These are phyloP conservation scores for Acrobasis repandana DNA, from an alignment of 2,888 invertebrate species.

Conservation along the genomic window DNA sequence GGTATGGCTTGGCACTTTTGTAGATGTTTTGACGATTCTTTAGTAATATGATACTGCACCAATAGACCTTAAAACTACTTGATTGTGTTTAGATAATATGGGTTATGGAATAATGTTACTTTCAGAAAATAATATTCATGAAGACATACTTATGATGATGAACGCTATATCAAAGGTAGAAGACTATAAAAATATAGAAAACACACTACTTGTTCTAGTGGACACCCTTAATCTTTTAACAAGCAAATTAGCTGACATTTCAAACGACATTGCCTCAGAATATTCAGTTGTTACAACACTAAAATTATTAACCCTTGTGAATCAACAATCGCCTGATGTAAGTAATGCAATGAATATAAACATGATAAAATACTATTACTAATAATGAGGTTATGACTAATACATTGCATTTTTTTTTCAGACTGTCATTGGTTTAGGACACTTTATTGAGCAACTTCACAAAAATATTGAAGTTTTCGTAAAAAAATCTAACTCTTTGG, in stretches of 20 bases:
- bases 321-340: constrained; percentile 32
- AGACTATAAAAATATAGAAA: constrained; percentile 38
- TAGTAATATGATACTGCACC: constrained; percentile 71
- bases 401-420: constrained; percentile 10
- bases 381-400: background rate
- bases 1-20: constrained; percentile 54
- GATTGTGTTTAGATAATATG: background rate
- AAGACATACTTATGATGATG: constrained; percentile 41
- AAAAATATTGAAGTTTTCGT: constrained; percentile 4
- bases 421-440: background rate
- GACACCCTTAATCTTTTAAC: constrained; percentile 44
- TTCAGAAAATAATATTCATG: constrained; percentile 37
- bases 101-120: constrained; percentile 22
- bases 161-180: constrained; percentile 37
- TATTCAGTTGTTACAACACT: constrained; percentile 16
- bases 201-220: constrained; percentile 42
- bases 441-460: constrained; percentile 20
- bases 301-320: constrained; percentile 35
- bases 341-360: constrained; percentile 28
- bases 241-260: constrained; percentile 32
- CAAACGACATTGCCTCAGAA: constrained; percentile 37
- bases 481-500: background rate
- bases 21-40: constrained; percentile 64
- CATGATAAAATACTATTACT: background rate
- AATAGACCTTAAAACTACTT: background rate